Percentiles rank a stretch among this genome's conserved stretches.
These are phyloP conservation scores for Xenotilapia leptura DNA, from an alignment of 2,113 vertebrate genomes.

Conservation along the genomic window DNA sequence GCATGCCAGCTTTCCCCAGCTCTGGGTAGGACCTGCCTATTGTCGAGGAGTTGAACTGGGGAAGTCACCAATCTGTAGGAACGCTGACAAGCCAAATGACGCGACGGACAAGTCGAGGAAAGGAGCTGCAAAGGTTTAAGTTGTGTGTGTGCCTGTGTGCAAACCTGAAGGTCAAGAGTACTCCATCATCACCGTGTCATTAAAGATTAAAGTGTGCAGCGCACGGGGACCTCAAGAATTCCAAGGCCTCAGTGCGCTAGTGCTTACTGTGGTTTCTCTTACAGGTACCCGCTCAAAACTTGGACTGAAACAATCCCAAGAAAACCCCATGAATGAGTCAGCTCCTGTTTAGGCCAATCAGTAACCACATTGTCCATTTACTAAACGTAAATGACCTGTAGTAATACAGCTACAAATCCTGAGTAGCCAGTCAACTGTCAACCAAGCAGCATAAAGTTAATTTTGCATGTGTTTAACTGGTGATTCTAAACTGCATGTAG, in stretches of 20 bases:
- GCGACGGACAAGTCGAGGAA: slow-evolving; percentile 32
- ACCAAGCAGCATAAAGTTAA: background rate
- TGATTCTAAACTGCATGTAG: background rate
- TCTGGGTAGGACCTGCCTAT: slow-evolving; percentile 47
- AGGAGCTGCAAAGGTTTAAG: slow-evolving; percentile 13
- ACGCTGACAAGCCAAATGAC: slow-evolving; percentile 48
- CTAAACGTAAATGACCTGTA: background rate
- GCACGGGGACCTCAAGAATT: slow-evolving; percentile 23
- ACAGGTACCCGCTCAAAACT: background rate
- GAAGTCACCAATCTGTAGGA: slow-evolving; percentile 73
- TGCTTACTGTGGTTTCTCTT: slow-evolving; percentile 4
- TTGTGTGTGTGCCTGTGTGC: background rate
- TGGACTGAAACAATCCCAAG: background rate
- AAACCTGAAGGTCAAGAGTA: slow-evolving; percentile 53
- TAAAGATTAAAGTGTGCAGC: slow-evolving; percentile 52
- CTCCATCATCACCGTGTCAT: slow-evolving; percentile 62
- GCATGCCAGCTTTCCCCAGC: slow-evolving; percentile 48
- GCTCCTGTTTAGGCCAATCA: background rate
- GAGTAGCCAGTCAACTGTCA: background rate
- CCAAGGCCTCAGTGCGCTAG: background rate
- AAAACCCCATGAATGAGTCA: background rate
- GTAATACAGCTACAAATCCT: background rate
- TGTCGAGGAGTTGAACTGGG: slow-evolving; percentile 54
- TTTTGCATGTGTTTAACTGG: background rate
- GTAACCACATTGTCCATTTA: background rate